Evolutionary conservation across 2,113 vertebrate genomes (phyloP).

Genomic region (Himantopus leucocephalus): DNA sequence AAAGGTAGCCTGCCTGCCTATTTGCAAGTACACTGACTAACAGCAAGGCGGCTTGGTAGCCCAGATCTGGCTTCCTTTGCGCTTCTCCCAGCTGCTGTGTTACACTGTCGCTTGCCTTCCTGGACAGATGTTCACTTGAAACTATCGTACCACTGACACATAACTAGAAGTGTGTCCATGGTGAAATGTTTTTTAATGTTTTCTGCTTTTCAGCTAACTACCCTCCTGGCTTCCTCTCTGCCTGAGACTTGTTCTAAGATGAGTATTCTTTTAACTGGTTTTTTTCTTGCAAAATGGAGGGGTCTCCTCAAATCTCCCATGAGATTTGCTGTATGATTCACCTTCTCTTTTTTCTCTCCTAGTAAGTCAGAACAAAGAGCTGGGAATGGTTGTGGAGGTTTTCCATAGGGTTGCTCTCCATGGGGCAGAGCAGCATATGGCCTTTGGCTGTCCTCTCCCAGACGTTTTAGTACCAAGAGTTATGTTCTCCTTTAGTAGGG

Average conservation of each 20-base stretch:
- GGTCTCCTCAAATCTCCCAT: not conserved
- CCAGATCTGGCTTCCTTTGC: not conserved
- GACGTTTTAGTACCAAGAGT: not conserved
- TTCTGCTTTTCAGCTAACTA: not conserved
- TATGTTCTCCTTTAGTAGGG: not conserved
- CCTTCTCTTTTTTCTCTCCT: not conserved
- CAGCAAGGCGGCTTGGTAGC: not conserved
- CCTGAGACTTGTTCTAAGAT: rapidly evolving
- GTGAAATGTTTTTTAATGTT: not conserved
- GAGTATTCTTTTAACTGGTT: not conserved
- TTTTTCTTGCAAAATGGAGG: not conserved
- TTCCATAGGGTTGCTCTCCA: not conserved
- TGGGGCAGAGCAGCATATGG: not conserved
- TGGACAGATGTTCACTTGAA: not conserved
- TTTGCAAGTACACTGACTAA: not conserved
- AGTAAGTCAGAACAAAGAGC: not conserved
- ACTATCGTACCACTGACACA: not conserved
- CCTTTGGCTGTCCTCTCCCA: not conserved
- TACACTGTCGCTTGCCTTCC: not conserved
- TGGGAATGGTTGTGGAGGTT: not conserved
- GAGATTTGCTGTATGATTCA: not conserved
- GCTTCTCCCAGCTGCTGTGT: not conserved
- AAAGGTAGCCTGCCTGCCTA: not conserved
- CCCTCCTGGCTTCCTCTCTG: not conserved
- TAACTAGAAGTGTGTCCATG: not conserved